phyloP scores from a whole-genome alignment of 2,113 vertebrate genomes.

The Prochilodus magdalenae region DNA sequence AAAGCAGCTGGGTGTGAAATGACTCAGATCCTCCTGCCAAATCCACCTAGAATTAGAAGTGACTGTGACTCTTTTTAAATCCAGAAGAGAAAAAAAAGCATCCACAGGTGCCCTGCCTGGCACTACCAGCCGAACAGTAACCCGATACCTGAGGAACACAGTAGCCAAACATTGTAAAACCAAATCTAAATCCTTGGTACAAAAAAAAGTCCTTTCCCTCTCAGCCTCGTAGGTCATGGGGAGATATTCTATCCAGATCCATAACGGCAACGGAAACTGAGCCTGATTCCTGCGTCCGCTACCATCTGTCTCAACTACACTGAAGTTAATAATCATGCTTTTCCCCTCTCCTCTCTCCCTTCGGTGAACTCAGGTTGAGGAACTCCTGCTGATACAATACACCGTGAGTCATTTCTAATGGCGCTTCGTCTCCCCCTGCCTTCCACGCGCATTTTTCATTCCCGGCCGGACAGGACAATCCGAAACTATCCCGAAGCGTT shows the following conservation, averaged over 20 bases:
- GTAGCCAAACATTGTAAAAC: slow-evolving; percentile 32
- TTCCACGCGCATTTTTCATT: slow-evolving; percentile 40
- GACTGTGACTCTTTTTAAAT: slow-evolving; percentile 63
- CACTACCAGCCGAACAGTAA: slow-evolving; percentile 46
- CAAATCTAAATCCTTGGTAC: neutral
- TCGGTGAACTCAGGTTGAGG: neutral
- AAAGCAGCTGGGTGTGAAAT: slow-evolving; percentile 75
- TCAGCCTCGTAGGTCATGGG: slow-evolving; percentile 11
- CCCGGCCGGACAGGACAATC: slow-evolving; percentile 41
- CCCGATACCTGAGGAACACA: slow-evolving; percentile 19
- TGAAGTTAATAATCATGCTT: slow-evolving; percentile 30
- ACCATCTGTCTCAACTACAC: slow-evolving; percentile 29
- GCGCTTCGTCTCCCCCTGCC: slow-evolving; percentile 23
- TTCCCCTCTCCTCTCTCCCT: slow-evolving; percentile 4
- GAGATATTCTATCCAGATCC: slow-evolving; percentile 15
- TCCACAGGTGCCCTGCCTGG: neutral
- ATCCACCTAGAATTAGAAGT: slow-evolving; percentile 66
- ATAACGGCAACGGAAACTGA: slow-evolving; percentile 17
- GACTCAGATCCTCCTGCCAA: slow-evolving; percentile 61
- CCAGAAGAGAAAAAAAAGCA: slow-evolving; percentile 8
- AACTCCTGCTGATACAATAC: slow-evolving; percentile 38
- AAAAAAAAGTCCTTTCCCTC: slow-evolving; percentile 23
- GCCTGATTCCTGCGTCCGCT: slow-evolving; percentile 18
- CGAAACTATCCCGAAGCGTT: slow-evolving; percentile 24
- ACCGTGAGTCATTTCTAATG: slow-evolving; percentile 42